Evolutionary conservation across 2,797 vertebrate genomes (phyloP), one percentile per base, ranked within the genome.

Genomic region (Schizothorax lantsangensis): DNA sequence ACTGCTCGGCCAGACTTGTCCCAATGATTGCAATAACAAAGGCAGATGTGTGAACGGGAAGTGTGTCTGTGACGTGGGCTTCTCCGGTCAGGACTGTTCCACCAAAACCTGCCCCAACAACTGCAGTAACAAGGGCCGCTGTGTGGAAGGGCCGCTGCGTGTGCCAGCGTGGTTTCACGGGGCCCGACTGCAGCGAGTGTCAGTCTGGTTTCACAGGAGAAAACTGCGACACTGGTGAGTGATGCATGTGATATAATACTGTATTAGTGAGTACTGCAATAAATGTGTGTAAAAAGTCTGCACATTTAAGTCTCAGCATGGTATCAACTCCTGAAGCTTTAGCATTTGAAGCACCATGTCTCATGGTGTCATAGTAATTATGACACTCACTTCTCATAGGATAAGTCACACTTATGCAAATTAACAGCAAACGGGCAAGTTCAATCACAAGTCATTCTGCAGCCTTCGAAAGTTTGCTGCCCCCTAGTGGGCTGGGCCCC

Each of bases 21-120:
- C 94, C 0, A 79, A 69, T 0, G 81, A 95, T 88, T 97, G 96
- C 83, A 94, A 68, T 87, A 90, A 89, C 74, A 92, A 73, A 2
- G 96, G 96, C 6, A 64, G 89, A 77, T 97, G 96, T 69, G 90
- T 93, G 83, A 91, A 93, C 0, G 96, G 95, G 0, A 82, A 88
- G 78, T 97, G 97, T 6, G 59, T 91, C 59, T 97, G 96, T 78
- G 91, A 95, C 64, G 45, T 86, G 0, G 96, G 96, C 0, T 96
- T 94, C 19, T 85, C 89, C 0, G 96, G 95, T 0, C 86, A 83
- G 0, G 95, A 95, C 81, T 97, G 96, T 74, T 81, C 93, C 1
- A 92, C 40, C 23, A 88, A 86, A 33, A 45, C 85, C 54, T 95
- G 95, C 72, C 95, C 93, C 0, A 91, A 89, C 0, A 92, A 94